phyloP scores from a whole-genome alignment of 2,113 vertebrate species.

The Cyprinodon brontotheroides region DNA sequence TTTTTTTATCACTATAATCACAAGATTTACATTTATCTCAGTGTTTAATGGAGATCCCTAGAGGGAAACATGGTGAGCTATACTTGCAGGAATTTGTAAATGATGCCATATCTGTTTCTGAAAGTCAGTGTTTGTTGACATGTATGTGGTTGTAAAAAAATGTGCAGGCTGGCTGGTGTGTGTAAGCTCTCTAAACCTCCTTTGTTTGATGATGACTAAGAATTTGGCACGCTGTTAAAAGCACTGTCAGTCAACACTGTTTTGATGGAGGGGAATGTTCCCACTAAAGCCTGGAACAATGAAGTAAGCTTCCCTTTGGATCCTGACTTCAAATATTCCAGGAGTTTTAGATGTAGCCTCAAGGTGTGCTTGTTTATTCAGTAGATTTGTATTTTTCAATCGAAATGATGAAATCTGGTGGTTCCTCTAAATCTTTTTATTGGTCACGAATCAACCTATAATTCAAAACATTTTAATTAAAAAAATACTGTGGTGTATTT shows the following conservation, averaged over 20 bases:
- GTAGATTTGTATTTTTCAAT: conserved; percentile 1
- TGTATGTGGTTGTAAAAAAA: conserved; percentile 65
- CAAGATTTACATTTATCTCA: neutral
- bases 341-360: conserved; percentile 26
- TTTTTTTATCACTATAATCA: neutral
- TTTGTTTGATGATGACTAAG: conserved; percentile 72
- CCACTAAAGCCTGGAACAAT: conserved; percentile 68
- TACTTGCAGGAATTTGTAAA: conserved; percentile 39
- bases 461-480: neutral
- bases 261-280: conserved; percentile 64
- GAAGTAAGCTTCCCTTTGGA: conserved; percentile 48
- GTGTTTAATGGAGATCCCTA: neutral
- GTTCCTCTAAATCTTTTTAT: neutral
- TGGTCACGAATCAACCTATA: conserved; percentile 2
- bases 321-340: conserved; percentile 45
- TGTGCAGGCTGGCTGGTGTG: conserved; percentile 69
- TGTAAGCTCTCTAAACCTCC: conserved; percentile 70
- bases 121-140: conserved; percentile 65
- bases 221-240: conserved; percentile 64
- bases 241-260: conserved; percentile 59
- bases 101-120: conserved; percentile 47
- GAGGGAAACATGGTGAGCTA: conserved; percentile 7
- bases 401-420: neutral
- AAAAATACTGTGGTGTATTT: conserved; percentile 3
- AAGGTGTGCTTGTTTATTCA: conserved; percentile 35